Evolutionary conservation across 2,113 vertebrate genomes (phyloP).

Genomic region (Malurus cyaneus): DNA sequence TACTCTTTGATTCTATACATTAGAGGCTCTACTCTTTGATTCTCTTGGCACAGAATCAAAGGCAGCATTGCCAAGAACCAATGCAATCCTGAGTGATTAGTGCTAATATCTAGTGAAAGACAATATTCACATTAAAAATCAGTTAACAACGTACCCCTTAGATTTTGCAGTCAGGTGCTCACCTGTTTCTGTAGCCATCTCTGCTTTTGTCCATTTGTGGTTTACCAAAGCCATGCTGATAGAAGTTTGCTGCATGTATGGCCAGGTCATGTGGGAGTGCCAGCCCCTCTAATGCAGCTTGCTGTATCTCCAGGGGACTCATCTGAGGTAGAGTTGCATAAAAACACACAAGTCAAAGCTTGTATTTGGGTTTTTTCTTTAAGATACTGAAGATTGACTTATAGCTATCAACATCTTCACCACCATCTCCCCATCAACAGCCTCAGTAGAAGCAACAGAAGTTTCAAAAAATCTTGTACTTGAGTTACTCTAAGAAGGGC

Average conservation of each 20-base stretch:
- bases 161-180: background rate
- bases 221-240: conserved; percentile 86
- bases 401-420: background rate
- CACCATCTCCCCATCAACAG: background rate
- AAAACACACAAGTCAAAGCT: background rate
- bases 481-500: background rate
- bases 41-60: background rate
- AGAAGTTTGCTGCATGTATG: conserved; percentile 82
- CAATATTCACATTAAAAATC: background rate
- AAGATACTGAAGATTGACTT: background rate
- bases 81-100: background rate
- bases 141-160: background rate
- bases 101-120: background rate
- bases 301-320: conserved; percentile 84
- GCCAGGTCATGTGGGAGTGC: conserved; percentile 88
- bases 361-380: background rate
- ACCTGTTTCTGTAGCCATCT: conserved; percentile 89
- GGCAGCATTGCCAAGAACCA: background rate
- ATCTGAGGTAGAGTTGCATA: conserved; percentile 70
- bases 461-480: background rate
- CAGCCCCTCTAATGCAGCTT: conserved; percentile 86
- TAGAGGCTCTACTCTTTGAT: background rate
- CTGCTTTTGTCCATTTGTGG: conserved; percentile 83
- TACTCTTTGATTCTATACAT: too few relatives aligned
- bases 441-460: background rate